Evolutionary conservation across 1,140 invertebrate genomes (phyloP).

Genomic region (Cydia pomonella): DNA sequence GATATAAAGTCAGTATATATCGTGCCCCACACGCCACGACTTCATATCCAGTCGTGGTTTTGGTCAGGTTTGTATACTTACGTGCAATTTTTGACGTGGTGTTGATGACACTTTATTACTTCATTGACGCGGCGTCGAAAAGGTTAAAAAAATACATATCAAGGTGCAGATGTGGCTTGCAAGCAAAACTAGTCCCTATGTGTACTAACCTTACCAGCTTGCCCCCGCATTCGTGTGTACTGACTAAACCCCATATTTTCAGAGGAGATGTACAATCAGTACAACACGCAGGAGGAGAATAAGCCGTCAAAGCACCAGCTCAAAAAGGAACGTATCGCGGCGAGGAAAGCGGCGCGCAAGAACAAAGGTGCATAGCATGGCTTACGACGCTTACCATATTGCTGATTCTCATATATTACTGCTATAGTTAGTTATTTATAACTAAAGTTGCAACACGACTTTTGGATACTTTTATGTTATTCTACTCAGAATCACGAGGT

Average conservation of each 20-base stretch:
- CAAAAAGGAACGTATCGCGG: constrained; percentile 85
- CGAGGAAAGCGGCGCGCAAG: constrained; percentile 79
- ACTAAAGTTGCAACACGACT: too few relatives aligned
- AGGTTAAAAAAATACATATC: too few relatives aligned
- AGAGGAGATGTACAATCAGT: constrained; percentile 68
- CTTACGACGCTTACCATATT: constrained; percentile 4
- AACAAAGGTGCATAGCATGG: constrained; percentile 61
- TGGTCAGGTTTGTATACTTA: too few relatives aligned
- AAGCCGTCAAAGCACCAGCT: constrained; percentile 85
- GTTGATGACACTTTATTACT: too few relatives aligned
- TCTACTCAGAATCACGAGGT: too few relatives aligned
- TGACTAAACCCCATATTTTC: constrained; percentile 59
- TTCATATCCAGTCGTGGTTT: too few relatives aligned
- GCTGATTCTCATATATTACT: background rate
- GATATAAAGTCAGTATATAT: too few relatives aligned
- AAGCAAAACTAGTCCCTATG: background rate
- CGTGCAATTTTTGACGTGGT: too few relatives aligned
- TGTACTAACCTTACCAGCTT: background rate
- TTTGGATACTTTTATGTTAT: too few relatives aligned
- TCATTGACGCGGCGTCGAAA: too few relatives aligned
- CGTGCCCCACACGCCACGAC: too few relatives aligned
- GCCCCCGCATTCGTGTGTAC: constrained; percentile 37
- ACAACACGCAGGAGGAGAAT: constrained; percentile 78
- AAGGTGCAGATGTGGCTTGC: too few relatives aligned
- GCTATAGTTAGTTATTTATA: background rate